These are phyloP conservation scores for Diadema setosum DNA, from an alignment of 35 echinoderm and acorn worm genomes.

Conservation along the genomic window DNA sequence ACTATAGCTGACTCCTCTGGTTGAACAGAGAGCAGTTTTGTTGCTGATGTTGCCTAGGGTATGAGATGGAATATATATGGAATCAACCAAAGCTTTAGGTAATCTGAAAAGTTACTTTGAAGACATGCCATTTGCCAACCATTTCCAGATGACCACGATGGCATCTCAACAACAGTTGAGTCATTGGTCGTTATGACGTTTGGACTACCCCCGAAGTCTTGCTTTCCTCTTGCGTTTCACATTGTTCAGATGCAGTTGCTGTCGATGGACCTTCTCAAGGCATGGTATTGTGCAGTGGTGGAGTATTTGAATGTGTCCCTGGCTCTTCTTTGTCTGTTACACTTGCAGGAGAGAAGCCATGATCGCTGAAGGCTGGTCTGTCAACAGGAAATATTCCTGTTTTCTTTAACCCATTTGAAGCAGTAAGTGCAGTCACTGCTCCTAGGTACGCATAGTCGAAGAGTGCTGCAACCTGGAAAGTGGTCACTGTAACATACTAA, in stretches of 20 bases:
- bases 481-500: not conserved
- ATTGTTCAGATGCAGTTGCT: not conserved
- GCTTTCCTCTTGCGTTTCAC: not conserved
- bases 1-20: no score
- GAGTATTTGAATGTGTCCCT: not conserved
- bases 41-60: no score
- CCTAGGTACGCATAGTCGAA: constrained; percentile 13
- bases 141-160: not conserved
- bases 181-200: no score
- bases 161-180: not conserved
- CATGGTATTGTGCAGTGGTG: not conserved
- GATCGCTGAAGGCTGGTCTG: constrained; percentile 7
- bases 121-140: no score
- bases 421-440: constrained; percentile 9
- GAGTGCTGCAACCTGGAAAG: constrained; percentile 21
- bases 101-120: no score
- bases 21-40: no score
- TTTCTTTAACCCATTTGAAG: constrained; percentile 36
- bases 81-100: no score
- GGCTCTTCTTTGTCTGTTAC: not conserved
- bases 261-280: not conserved
- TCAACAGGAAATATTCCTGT: constrained; percentile 22
- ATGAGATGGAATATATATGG: no score
- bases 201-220: not conserved
- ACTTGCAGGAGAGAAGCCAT: not conserved